Base-by-base conservation (phyloP, 2,888 invertebrate genomes). In the Diarsia mendica region DNA sequence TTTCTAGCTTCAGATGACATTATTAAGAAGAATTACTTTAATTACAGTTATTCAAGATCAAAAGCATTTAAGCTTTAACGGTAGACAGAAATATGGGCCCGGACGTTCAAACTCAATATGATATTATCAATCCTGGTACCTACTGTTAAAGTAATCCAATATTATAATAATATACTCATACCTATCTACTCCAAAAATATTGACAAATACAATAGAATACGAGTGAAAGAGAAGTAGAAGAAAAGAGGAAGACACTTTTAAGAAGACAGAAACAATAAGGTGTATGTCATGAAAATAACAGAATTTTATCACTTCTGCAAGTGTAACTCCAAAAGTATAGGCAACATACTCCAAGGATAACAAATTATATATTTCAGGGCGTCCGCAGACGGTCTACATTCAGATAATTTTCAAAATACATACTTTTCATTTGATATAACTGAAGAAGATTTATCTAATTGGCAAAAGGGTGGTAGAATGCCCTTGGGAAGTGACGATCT, bases 231-330 rank as follows among this genome's bases (percentile, higher is more conserved):
- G 39, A 39, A 39, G 39, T 39, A 39, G 39, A 39, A 39, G 39
- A 39, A 23, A 33, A 65, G 3, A 72, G 72, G 72, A 72, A 77
- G 65, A 77, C 51, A 18, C 10, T 23, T 28, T 60, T 15, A 58
- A 33, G 58, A 65, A n/a, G 33, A 33, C 20, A 53, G 23, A 60
- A 51, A 46, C 28, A 46, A 76, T n/a, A 33, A 48, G n/a, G 18
- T 48, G 5, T n/a, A 10, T 9, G 5, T 44, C 6, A 11, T 53
- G 1, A 39, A 51, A 39, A 51, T 55, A 48, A 75, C 9, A 64
- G 13, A 18, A 18, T 1, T 55, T 23, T 11, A 55, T 18, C 9
- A 49, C 28, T 20, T 60, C 20, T 15, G n/a, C 15, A 44, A 60
- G 39, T 73, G 3, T 28, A 13, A 77, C 2, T 39, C 6, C 1